Evolutionary conservation across 64 coral and sea anemone species (phyloP).

Genomic region (Astreopora myriophthalma): DNA sequence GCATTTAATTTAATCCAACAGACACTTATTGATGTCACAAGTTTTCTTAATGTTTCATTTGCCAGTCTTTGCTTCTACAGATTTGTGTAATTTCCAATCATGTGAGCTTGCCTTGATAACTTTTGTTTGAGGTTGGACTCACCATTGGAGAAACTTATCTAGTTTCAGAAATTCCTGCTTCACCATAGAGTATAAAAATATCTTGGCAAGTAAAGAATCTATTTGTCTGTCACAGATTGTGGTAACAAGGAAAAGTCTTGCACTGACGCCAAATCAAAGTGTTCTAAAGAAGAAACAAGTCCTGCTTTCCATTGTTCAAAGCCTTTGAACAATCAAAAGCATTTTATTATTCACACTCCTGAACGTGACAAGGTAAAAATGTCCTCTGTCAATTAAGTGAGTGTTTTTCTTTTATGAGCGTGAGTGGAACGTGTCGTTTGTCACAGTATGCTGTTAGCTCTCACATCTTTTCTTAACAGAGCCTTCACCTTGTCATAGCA

Average conservation of each 20-base stretch:
- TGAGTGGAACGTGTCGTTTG: neutral
- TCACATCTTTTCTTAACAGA: slow-evolving; percentile 38
- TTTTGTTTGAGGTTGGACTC: too few species aligned
- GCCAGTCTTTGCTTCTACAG: too few species aligned
- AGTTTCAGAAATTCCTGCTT: too few species aligned
- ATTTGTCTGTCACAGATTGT: neutral
- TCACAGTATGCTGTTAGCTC: neutral
- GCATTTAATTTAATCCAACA: too few species aligned
- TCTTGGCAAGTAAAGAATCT: neutral
- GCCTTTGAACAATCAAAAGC: slow-evolving; percentile 10
- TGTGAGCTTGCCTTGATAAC: too few species aligned
- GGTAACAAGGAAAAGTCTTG: neutral
- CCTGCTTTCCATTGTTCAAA: neutral
- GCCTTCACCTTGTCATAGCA: slow-evolving; percentile 90
- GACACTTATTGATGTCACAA: too few species aligned
- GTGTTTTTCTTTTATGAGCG: neutral
- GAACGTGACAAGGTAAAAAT: slow-evolving; percentile 17
- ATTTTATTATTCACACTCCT: slow-evolving; percentile 38
- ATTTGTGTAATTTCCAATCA: too few species aligned
- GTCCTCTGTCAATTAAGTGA: neutral
- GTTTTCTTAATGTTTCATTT: too few species aligned
- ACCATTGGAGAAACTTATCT: too few species aligned
- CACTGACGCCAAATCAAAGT: neutral
- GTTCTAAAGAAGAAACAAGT: neutral
- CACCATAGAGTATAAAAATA: too few species aligned